Evolutionary conservation across 64 coral and sea anemone species (phyloP).

Genomic region (Acropora tenuis): DNA sequence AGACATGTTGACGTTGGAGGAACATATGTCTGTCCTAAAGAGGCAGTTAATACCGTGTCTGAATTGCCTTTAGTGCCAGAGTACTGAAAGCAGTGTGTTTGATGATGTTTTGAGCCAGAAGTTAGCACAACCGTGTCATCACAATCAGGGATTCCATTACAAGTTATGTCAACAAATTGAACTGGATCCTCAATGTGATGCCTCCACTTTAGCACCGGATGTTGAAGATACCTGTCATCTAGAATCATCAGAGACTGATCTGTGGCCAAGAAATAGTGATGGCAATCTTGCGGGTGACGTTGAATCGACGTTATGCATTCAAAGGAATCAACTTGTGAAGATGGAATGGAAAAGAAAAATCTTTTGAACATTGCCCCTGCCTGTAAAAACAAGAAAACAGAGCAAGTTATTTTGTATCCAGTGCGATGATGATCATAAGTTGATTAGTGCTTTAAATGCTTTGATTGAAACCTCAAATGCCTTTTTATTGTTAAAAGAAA

Average conservation of each 20-base stretch:
- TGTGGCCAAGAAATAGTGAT: constrained; percentile 83
- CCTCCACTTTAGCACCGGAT: constrained; percentile 87
- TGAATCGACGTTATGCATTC: constrained; percentile 88
- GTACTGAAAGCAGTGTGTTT: constrained; percentile 95
- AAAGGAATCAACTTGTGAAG: constrained; percentile 62
- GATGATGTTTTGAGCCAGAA: constrained; percentile 68
- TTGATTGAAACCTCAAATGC: no score
- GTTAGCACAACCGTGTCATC: constrained; percentile 71
- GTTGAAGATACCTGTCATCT: constrained; percentile 90
- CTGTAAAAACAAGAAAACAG: constrained; percentile 2
- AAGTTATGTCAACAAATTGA: constrained; percentile 68
- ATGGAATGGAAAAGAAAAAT: constrained; percentile 76
- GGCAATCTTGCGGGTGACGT: constrained; percentile 62
- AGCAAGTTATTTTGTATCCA: background rate
- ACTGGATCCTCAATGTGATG: constrained; percentile 80
- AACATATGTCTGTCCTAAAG: background rate
- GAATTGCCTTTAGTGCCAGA: background rate
- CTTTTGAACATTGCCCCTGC: constrained; percentile 37
- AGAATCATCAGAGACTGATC: constrained; percentile 85
- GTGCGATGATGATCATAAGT: no score
- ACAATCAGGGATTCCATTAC: constrained; percentile 50
- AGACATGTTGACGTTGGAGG: constrained; percentile 78
- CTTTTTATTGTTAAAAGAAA: no score
- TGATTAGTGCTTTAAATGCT: no score
- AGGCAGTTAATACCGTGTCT: background rate